Evolutionary conservation across 2,888 invertebrate species (phyloP), one percentile per base, ranked within the genome.

Genomic region (Zygothrica quintamaculata): DNA sequence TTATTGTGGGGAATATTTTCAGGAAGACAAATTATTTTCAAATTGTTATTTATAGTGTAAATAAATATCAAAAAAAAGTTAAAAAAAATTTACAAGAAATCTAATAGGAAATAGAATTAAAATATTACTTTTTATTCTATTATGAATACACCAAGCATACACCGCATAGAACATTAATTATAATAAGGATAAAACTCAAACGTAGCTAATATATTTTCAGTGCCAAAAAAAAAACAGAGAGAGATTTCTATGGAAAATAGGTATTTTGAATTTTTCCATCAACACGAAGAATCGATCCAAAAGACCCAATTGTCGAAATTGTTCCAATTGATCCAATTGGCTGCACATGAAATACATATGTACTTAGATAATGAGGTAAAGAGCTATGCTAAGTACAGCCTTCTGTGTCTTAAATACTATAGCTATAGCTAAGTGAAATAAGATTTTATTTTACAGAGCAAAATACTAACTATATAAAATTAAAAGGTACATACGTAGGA

Each of bases 401-500:
- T 90, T 87, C 89, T 89, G 90, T 90, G 90, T 90, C 90, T 90
- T 90, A 90, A 89, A 89, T 86, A 89, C 89, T 89, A 87, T 84
- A n/a, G n/a, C n/a, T n/a, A n/a, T n/a, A 88, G 88, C 88, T 88
- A 85, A 87, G 76, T 72, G 72, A 77, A 80, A 82, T 72, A 65
- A 79, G 77, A 87, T 84, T 79, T 87, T 85, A 84, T n/a, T n/a
- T n/a, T n/a, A n/a, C n/a, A n/a, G n/a, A n/a, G n/a, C n/a, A n/a
- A n/a, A n/a, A n/a, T n/a, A n/a, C n/a, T n/a, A n/a, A n/a, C n/a
- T n/a, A n/a, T n/a, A n/a, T n/a, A n/a, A n/a, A n/a, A n/a, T n/a
- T n/a, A n/a, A n/a, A n/a, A n/a, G n/a, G n/a, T n/a, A n/a, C n/a
- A n/a, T n/a, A n/a, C n/a, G n/a, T n/a, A n/a, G n/a, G n/a, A n/a